Evolutionary conservation across 2,888 invertebrate genomes (phyloP).

Genomic region (Steinernema hermaphroditum): DNA sequence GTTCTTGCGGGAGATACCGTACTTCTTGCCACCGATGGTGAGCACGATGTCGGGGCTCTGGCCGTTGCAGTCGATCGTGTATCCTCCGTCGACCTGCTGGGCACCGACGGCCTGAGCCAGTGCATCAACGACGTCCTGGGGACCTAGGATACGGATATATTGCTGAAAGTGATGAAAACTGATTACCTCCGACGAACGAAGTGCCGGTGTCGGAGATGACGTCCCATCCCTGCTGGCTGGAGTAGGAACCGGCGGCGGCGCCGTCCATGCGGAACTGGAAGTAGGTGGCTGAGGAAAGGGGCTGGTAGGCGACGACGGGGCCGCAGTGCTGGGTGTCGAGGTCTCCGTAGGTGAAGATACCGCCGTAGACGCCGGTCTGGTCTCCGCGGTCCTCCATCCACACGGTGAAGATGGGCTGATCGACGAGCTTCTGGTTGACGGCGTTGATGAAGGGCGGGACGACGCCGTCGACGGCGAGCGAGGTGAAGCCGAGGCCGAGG

Average conservation of each 20-base stretch:
- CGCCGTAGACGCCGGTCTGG: constrained; percentile 43
- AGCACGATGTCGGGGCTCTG: constrained; percentile 36
- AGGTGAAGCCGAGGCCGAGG: constrained; percentile 72
- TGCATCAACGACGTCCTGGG: constrained; percentile 37
- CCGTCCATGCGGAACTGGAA: constrained; percentile 30
- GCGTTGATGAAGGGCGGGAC: constrained; percentile 80
- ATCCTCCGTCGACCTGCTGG: constrained; percentile 31
- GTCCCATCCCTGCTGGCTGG: constrained; percentile 41
- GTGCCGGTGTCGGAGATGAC: constrained; percentile 58
- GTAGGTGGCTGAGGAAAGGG: constrained; percentile 20
- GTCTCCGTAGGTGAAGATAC: constrained; percentile 51
- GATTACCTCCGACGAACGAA: constrained; percentile 52
- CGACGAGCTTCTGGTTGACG: constrained; percentile 74
- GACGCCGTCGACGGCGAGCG: constrained; percentile 52
- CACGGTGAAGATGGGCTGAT: constrained; percentile 54
- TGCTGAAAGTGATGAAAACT: no score
- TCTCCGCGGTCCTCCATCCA: constrained; percentile 51
- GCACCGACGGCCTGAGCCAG: constrained; percentile 46
- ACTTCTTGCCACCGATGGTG: constrained; percentile 39
- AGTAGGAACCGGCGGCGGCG: constrained; percentile 43
- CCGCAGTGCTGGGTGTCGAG: constrained; percentile 55
- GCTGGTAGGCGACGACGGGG: constrained; percentile 48
- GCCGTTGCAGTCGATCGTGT: constrained; percentile 44
- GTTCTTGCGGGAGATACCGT: constrained; percentile 40
- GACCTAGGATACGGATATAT: no score